These are phyloP conservation scores for Sebastes umbrosus DNA, from an alignment of 2,797 vertebrate species.

Conservation along the genomic window DNA sequence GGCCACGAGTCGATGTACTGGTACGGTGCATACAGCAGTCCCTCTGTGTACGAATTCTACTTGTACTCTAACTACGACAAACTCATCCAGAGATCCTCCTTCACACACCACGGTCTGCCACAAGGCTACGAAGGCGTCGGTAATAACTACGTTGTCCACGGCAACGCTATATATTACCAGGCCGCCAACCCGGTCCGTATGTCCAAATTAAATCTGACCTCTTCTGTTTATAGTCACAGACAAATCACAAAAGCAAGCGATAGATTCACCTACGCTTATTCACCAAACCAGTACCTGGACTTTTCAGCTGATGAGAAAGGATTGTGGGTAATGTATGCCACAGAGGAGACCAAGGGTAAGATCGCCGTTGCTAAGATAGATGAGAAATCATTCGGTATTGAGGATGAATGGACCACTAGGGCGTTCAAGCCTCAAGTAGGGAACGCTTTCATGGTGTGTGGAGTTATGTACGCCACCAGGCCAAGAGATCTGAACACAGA, in stretches of 20 bases:
- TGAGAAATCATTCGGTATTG: conserved; percentile 47
- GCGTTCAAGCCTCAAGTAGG: conserved; percentile 48
- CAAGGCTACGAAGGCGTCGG: conserved; percentile 10
- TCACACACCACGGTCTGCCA: conserved; percentile 5
- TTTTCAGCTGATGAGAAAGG: conserved; percentile 78
- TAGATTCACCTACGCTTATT: conserved; percentile 67
- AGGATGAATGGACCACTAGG: conserved; percentile 50
- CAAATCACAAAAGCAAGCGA: conserved; percentile 61
- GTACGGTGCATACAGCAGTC: conserved; percentile 34
- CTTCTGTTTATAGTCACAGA: conserved; percentile 27
- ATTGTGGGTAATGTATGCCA: conserved; percentile 78
- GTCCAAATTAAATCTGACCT: conserved; percentile 34
- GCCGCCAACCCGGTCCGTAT: conserved; percentile 24
- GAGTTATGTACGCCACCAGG: conserved; percentile 67
- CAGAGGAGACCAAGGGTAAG: conserved; percentile 70
- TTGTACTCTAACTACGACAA: conserved; percentile 66
- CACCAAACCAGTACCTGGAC: conserved; percentile 68
- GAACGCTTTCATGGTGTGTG: conserved; percentile 70
- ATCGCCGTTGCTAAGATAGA: conserved; percentile 70
- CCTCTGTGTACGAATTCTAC: conserved; percentile 30
- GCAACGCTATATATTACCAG: conserved; percentile 69
- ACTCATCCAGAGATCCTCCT: conserved; percentile 51
- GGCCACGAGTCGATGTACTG: conserved; percentile 71
- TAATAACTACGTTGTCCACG: conserved; percentile 69
- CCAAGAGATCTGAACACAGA: conserved; percentile 47